Conservation (phyloP, 2,888 invertebrate species). For the Spodoptera littoralis region DNA sequence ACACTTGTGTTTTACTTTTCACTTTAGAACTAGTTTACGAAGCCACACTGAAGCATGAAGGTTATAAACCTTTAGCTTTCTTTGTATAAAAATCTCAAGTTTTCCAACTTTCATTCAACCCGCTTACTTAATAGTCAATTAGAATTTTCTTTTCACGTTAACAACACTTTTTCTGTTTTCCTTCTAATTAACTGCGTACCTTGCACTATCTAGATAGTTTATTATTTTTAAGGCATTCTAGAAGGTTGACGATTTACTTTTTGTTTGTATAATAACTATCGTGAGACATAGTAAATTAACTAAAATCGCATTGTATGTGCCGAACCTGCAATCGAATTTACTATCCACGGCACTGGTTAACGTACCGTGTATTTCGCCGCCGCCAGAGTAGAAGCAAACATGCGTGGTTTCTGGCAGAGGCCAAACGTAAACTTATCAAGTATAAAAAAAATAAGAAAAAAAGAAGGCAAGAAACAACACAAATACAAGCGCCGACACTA, state of each 20-base stretch:
- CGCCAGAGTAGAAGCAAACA: too few relatives aligned
- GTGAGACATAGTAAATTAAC: too few relatives aligned
- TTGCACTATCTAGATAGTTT: conserved; percentile 21
- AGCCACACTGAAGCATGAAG: neutral
- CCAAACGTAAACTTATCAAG: too few relatives aligned
- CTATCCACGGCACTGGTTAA: too few relatives aligned
- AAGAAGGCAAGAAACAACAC: too few relatives aligned
- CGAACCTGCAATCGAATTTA: too few relatives aligned
- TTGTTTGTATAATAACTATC: neutral
- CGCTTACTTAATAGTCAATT: conserved; percentile 43
- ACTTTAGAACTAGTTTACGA: neutral
- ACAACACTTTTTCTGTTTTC: conserved; percentile 25
- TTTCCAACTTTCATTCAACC: conserved; percentile 29
- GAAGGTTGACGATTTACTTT: conserved; percentile 15
- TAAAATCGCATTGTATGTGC: too few relatives aligned
- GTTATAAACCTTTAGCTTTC: conserved; percentile 12
- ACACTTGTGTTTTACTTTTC: neutral
- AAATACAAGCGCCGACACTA: too few relatives aligned
- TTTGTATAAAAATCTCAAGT: conserved; percentile 22
- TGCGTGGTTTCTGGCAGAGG: too few relatives aligned
- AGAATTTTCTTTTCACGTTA: conserved; percentile 33
- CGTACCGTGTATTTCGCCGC: too few relatives aligned
- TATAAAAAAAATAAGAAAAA: too few relatives aligned
- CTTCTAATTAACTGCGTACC: conserved; percentile 41
- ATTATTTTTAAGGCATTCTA: conserved; percentile 9